Evolutionary conservation across 35 echinoderm and acorn worm species (phyloP).

Genomic region (Amphiura filiformis): DNA sequence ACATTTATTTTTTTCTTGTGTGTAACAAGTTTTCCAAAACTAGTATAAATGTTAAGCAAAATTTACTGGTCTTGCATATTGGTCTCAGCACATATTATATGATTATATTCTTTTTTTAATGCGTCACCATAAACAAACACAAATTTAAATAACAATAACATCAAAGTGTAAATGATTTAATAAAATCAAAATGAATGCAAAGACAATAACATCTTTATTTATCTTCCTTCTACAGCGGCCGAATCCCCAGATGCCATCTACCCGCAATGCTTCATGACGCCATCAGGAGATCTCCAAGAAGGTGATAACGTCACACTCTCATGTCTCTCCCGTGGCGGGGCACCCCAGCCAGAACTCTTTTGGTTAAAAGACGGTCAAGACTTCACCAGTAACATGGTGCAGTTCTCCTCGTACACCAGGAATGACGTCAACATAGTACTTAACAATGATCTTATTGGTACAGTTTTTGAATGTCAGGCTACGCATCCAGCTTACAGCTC

Average conservation of each 20-base stretch:
- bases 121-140: not conserved
- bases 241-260: slow-evolving; percentile 43
- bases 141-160: not conserved
- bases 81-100: not conserved
- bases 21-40: too few relatives aligned
- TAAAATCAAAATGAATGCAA: too few relatives aligned
- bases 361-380: slow-evolving; percentile 55
- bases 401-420: slow-evolving; percentile 22
- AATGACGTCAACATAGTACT: slow-evolving; percentile 49
- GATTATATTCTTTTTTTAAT: not conserved
- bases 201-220: too few relatives aligned
- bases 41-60: too few relatives aligned
- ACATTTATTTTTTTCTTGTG: too few relatives aligned
- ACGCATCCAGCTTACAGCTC: slow-evolving; percentile 73
- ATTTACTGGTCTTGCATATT: not conserved
- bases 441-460: slow-evolving; percentile 53
- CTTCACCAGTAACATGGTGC: slow-evolving; percentile 33
- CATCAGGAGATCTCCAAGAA: slow-evolving; percentile 52
- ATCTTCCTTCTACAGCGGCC: slow-evolving; percentile 48
- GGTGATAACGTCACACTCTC: slow-evolving; percentile 63
- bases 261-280: slow-evolving; percentile 54
- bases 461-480: slow-evolving; percentile 60
- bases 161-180: too few relatives aligned
- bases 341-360: slow-evolving; percentile 66
- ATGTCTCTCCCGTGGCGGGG: slow-evolving; percentile 68